Base-by-base conservation (phyloP, 1,140 invertebrate species). In the Drosophila kikkawai region DNA sequence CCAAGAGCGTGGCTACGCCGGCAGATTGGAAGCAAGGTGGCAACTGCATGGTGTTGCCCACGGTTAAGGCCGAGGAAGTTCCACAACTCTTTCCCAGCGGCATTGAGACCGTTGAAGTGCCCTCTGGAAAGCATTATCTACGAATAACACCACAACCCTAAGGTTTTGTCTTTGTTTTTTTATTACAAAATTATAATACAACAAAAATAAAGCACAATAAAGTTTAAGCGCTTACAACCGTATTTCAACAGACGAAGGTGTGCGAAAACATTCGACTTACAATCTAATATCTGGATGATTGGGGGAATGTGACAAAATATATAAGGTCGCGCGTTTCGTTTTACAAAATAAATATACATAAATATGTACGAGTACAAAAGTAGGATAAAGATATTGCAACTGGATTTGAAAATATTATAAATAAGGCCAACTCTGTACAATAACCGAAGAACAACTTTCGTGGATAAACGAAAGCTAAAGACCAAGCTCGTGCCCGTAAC, bases 1-100 rank as follows among this genome's bases (percentile, higher is more conserved):
- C 94, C 32, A 95, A 97, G 79, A 96, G 96, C 92, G 96, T 99
- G 11, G 98, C 98, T 19, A 99, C 98, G n/a, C 98, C 98, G 42
- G 98, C 95, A 12, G 96, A 99, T 93, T 99, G 98, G 98, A 95
- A 96, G 91, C 91, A 93, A 92, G 97, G 97, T 32, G 95, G 95
- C 12, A 94, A 96, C 12, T 97, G 97, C 70, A 98, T 99, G 97
- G 95, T 99, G 47, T 91, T 97, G 48, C 98, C 98, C 8, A 95
- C 94, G 6, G 92, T 98, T 1, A 94, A 94, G 7, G 93, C 95
- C 1, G 95, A 96, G 9, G 96, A 98, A 79, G 94, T 96, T 0
- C 91, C 93, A 1, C 93, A 93, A 42, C 84, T 96, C 9, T 98
- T 97, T 91, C 96, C 96, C 1, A 93, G 95, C 22, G 95, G 95